Percentiles rank a stretch among this genome's conserved stretches.
These are phyloP conservation scores for Todiramphus chloris DNA, from an alignment of 2,113 vertebrate species.

Conservation along the genomic window DNA sequence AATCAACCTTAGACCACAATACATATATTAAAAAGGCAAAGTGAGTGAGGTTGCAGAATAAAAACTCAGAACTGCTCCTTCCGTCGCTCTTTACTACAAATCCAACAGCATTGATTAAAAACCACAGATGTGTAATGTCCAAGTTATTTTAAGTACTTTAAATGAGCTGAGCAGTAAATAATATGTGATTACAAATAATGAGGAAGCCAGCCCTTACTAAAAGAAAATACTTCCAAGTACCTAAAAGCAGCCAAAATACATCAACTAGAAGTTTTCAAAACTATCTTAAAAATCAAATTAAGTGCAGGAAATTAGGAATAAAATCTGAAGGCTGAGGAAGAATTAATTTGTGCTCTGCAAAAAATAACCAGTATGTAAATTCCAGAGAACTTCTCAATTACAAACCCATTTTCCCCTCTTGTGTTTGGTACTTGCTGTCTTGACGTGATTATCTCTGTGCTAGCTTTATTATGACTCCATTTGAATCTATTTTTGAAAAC, in stretches of 20 bases:
- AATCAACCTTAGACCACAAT: background rate
- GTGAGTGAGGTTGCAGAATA: background rate
- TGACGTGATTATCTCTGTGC: background rate
- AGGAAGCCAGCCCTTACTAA: background rate
- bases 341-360: background rate
- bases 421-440: background rate
- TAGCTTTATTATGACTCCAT: background rate
- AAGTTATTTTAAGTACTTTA: constrained; percentile 47
- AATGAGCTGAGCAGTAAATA: constrained; percentile 13
- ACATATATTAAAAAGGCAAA: background rate
- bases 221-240: background rate
- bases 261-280: background rate
- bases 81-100: background rate
- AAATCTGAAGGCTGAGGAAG: background rate
- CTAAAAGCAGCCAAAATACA: background rate
- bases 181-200: constrained; percentile 19
- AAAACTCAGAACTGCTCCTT: background rate
- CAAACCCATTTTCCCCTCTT: background rate
- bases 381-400: background rate
- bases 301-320: background rate
- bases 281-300: background rate
- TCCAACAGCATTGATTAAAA: background rate
- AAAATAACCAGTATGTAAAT: background rate
- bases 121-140: background rate
- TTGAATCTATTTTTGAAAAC: background rate